Base-by-base conservation (phyloP, 2,113 vertebrate species). In the Damaliscus lunatus region DNA sequence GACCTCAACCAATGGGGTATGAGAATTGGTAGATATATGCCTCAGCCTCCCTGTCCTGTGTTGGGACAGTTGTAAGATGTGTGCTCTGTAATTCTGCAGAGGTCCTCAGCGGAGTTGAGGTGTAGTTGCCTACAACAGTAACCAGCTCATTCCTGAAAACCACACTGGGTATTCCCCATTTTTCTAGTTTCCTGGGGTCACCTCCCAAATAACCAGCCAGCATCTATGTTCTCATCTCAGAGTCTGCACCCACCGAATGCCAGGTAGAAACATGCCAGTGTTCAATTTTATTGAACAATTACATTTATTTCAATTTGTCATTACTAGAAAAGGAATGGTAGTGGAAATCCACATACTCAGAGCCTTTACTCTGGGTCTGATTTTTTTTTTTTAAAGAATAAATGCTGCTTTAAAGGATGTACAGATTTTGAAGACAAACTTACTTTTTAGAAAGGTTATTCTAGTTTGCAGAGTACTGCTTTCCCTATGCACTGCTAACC, bases 401-500 rank as follows among this genome's bases (percentile, higher is more conserved):
- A 74, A 81, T 92, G 14, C 10, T 96, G 31, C 17, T 21, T 87
- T 33, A 86, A 96, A 90, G 52, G 57, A n/a, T 50, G 36, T 92
- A 62, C 62, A 92, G 0, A 14, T 87, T 98, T 91, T 90, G 59
- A 84, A 96, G n/a, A 80, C 29, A 62, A 90, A 93, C 91, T 93
- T 53, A 60, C 48, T 59, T 27, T 59, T 91, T 88, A 84, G 84
- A 86, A 92, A 94, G 62, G 7, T 43, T 95, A 82, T 86, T 96
- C 40, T 57, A 53, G 15, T 85, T 94, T 96, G 23, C 81, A 78
- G 46, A 92, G 23, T 84, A 3, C 50, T 97, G 6, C 3, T 90
- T 96, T 95, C 33, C 89, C 6, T 97, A 7, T 53, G 43, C 19
- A 84, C 17, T 83, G 15, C 40, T 96, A 78, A 90, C 48, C 16